Conservation (phyloP, 53 echinoderm and acorn worm genomes). For the Arbacia lixula region DNA sequence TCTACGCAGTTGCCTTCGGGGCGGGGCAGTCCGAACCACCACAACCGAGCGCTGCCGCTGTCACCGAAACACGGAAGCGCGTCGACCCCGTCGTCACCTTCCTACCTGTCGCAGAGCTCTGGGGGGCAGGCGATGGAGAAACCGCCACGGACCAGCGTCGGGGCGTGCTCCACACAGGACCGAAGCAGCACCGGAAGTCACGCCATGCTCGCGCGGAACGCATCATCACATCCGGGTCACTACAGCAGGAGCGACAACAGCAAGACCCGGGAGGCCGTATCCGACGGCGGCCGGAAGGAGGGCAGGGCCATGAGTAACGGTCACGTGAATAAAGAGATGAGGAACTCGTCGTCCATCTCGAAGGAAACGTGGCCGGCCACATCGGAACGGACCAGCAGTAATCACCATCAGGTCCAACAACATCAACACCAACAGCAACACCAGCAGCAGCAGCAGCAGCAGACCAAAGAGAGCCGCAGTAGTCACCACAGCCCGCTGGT, state of each 20-base stretch:
- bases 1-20: conserved; percentile 13
- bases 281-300: neutral
- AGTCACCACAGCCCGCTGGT: conserved; percentile 40
- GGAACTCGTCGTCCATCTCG: conserved; percentile 42
- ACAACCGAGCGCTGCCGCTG: conserved; percentile 6
- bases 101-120: neutral
- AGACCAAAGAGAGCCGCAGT: conserved; percentile 20
- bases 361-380: conserved; percentile 17
- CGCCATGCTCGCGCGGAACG: conserved; percentile 13
- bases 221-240: conserved; percentile 49
- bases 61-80: conserved; percentile 30
- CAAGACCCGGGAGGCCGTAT: neutral
- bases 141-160: conserved; percentile 27
- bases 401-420: no score
- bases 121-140: conserved; percentile 16
- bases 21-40: conserved; percentile 41
- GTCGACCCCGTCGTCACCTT: neutral
- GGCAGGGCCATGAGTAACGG: conserved; percentile 33
- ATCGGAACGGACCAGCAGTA: conserved; percentile 19
- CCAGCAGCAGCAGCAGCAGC: no score
- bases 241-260: neutral
- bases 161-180: conserved; percentile 24
- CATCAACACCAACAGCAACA: neutral
- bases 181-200: conserved; percentile 21
- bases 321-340: conserved; percentile 24